Conservation (phyloP, 2,888 invertebrate species). For the Caenorhabditis wallacei region DNA sequence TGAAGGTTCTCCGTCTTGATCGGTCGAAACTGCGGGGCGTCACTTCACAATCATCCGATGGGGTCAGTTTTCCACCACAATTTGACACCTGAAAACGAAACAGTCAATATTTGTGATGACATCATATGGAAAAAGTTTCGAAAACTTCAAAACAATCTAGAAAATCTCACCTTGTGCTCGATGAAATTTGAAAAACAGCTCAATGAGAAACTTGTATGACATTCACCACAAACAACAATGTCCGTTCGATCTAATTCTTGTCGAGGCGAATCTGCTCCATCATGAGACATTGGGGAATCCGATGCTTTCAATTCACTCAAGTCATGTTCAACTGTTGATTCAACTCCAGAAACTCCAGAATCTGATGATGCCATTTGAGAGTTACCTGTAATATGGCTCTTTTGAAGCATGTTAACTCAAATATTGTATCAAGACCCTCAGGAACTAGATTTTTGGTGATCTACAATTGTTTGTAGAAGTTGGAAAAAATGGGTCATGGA, state of each 20-base stretch:
- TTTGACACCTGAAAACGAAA: conserved; percentile 68
- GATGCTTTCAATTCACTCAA: conserved; percentile 73
- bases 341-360: conserved; percentile 82
- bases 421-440: conserved; percentile 18
- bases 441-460: conserved; percentile 36
- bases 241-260: conserved; percentile 64
- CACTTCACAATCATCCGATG: conserved; percentile 73
- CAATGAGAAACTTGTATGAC: conserved; percentile 77
- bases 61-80: conserved; percentile 76
- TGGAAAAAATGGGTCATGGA: conserved; percentile 29
- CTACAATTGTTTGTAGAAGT: conserved; percentile 18
- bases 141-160: conserved; percentile 8
- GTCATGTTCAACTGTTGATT: conserved; percentile 81
- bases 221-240: conserved; percentile 81
- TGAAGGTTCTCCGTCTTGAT: conserved; percentile 71
- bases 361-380: conserved; percentile 82
- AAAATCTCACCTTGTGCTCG: conserved; percentile 80
- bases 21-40: conserved; percentile 68
- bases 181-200: conserved; percentile 78
- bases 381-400: conserved; percentile 65
- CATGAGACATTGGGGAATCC: conserved; percentile 74
- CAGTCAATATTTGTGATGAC: conserved; percentile 15
- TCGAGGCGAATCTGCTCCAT: conserved; percentile 67
- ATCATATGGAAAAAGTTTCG: conserved; percentile 6
- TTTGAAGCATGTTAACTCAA: conserved; percentile 32